Percentiles rank a stretch among this genome's conserved stretches.
These are phyloP conservation scores for Phalacrocorax pelagicus DNA, from an alignment of 2,113 vertebrate species.

Conservation along the genomic window DNA sequence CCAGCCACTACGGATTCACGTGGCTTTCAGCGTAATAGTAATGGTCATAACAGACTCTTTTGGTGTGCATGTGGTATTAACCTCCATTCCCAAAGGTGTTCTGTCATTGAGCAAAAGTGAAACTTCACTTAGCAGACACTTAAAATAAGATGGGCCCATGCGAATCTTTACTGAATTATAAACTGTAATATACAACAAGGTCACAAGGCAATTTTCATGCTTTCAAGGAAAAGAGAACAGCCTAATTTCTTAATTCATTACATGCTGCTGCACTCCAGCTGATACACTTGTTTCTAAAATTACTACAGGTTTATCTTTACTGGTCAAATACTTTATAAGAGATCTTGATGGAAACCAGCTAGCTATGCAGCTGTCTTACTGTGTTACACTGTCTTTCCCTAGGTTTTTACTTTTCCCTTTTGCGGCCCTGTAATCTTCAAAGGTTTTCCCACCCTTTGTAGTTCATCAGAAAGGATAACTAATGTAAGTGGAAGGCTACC, in stretches of 20 bases:
- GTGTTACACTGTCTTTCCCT: background rate
- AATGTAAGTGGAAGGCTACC: background rate
- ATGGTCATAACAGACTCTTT: background rate
- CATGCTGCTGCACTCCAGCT: background rate
- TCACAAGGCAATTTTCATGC: background rate
- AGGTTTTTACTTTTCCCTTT: background rate
- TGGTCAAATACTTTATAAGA: background rate
- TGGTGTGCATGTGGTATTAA: background rate
- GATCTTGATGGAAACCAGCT: background rate
- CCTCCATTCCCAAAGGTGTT: background rate
- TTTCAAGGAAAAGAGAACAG: background rate
- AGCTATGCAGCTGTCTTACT: background rate
- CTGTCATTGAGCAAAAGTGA: background rate
- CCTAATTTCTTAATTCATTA: background rate
- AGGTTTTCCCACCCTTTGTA: background rate
- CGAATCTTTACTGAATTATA: background rate
- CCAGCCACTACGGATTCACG: background rate
- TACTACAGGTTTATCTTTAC: background rate
- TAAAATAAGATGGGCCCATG: background rate
- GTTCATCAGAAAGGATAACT: background rate
- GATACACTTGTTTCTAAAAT: background rate
- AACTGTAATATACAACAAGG: background rate
- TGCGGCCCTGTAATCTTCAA: background rate
- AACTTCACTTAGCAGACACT: background rate
- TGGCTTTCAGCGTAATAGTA: background rate